Conservation (phyloP, 2,797 vertebrate species). For the Sternarchorhynchus goeldii region DNA sequence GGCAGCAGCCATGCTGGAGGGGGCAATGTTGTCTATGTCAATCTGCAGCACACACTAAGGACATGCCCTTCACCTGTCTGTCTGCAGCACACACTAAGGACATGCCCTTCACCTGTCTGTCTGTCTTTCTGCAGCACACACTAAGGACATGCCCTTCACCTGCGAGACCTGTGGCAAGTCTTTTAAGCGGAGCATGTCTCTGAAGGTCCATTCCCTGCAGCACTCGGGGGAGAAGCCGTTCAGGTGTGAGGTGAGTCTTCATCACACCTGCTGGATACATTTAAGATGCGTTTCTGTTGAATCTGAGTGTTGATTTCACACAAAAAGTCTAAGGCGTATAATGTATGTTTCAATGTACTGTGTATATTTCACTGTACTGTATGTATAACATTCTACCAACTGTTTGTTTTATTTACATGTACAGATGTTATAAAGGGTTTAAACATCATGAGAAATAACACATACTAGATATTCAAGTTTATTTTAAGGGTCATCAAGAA, state of each 20-base stretch:
- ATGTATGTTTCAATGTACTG: no score
- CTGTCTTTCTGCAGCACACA: conserved; percentile 80
- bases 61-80: conserved; percentile 72
- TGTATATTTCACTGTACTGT: no score
- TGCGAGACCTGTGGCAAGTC: conserved; percentile 98
- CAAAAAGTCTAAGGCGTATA: not conserved
- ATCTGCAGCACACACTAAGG: conserved; percentile 92
- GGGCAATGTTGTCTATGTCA: not conserved
- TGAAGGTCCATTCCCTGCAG: conserved; percentile 96
- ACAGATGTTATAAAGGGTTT: no score
- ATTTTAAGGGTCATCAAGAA: no score
- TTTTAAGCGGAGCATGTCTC: conserved; percentile 97
- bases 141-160: conserved; percentile 99
- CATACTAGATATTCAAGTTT: no score
- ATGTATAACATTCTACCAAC: no score
- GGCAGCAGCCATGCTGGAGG: not conserved
- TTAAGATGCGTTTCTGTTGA: no score
- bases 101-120: conserved; percentile 63
- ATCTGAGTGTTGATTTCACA: not conserved
- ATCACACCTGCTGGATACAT: not conserved
- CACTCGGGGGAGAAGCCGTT: conserved; percentile 98
- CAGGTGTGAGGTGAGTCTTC: conserved; percentile 88
- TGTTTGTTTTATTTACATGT: no score
- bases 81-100: conserved; percentile 95
- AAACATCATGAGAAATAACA: no score